Conservation (phyloP, 2,113 vertebrate species). For the Monarcha castaneiventris region DNA sequence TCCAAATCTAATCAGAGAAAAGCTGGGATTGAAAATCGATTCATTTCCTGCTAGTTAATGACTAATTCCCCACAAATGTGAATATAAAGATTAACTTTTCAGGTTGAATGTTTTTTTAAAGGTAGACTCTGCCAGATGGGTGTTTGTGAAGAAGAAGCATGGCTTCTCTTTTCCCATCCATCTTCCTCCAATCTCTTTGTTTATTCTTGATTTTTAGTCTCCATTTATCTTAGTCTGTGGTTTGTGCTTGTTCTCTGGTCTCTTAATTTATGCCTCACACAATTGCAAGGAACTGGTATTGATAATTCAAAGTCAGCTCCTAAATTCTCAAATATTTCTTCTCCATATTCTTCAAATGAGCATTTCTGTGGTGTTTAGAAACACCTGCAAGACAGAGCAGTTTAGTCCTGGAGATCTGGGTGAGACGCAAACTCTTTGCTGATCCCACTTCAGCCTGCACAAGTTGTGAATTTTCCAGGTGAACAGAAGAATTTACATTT, state of each 20-base stretch:
- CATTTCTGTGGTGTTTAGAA: background rate
- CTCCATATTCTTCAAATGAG: background rate
- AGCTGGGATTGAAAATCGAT: conserved; percentile 67
- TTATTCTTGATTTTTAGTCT: background rate
- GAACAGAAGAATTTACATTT: background rate
- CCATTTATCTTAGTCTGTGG: background rate
- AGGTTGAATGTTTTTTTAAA: conserved; percentile 29
- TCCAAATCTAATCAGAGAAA: conserved; percentile 69
- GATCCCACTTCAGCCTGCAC: background rate
- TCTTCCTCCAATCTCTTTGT: background rate
- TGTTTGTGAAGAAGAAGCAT: background rate
- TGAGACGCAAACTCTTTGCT: background rate
- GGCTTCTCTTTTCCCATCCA: background rate
- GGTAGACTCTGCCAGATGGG: background rate
- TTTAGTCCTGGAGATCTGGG: background rate
- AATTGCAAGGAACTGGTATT: background rate
- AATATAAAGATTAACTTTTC: conserved; percentile 39
- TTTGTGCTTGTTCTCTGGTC: background rate
- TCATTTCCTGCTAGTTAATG: conserved; percentile 66
- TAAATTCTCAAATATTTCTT: background rate
- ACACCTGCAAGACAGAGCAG: background rate
- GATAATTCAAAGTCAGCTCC: background rate
- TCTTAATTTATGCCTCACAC: background rate
- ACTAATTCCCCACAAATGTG: conserved; percentile 53
- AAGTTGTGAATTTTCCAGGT: background rate